These are phyloP conservation scores for Psittacula derbiana DNA, from an alignment of 2,797 vertebrate species.

Conservation along the genomic window DNA sequence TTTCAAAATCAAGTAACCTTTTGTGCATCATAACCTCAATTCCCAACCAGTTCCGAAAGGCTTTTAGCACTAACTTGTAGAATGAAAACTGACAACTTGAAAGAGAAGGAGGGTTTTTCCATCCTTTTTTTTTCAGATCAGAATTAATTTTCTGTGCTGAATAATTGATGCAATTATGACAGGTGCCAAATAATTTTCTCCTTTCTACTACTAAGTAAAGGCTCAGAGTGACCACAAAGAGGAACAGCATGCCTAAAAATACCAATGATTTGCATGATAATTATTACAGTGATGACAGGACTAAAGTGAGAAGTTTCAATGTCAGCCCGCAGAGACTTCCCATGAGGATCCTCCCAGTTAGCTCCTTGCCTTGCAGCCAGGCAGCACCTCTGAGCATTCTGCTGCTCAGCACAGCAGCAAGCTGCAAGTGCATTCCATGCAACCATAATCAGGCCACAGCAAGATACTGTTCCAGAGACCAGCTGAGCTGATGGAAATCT, in stretches of 20 bases:
- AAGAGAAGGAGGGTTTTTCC: not conserved
- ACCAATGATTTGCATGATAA: conserved; percentile 5
- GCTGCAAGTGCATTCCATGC: not conserved
- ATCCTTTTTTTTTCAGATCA: not conserved
- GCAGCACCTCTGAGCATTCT: not conserved
- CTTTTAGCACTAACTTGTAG: not conserved
- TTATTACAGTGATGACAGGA: not conserved
- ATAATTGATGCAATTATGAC: not conserved
- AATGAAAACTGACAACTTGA: not conserved
- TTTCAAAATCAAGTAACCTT: not conserved
- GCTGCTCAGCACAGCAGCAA: not conserved
- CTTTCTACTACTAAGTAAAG: not conserved
- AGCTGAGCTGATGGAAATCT: not conserved
- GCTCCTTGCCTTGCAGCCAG: not conserved
- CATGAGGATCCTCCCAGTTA: not conserved
- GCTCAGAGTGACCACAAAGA: not conserved
- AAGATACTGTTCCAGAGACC: not conserved
- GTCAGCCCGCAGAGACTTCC: not conserved
- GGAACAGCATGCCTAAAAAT: not conserved
- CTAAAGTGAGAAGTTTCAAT: not conserved
- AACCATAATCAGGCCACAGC: not conserved
- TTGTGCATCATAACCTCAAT: not conserved
- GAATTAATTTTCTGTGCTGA: not conserved
- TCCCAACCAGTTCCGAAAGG: not conserved
- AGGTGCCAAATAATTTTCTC: not conserved